Evolutionary conservation across 2,797 vertebrate genomes (phyloP).

Genomic region (Trachurus trachurus): DNA sequence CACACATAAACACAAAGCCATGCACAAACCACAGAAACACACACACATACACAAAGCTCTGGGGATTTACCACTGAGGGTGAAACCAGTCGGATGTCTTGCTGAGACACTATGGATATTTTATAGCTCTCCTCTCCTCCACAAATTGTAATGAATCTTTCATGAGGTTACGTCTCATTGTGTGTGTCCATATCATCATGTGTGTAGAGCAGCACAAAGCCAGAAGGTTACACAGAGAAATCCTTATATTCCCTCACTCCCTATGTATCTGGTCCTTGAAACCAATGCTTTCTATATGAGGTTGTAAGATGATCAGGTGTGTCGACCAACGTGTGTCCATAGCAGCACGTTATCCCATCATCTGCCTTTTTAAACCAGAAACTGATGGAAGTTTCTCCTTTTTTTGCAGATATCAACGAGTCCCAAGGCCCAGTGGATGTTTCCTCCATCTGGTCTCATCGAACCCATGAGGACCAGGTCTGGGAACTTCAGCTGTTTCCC

Average conservation of each 20-base stretch:
- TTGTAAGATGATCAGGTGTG: too few relatives aligned
- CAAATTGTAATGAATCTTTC: conserved; percentile 67
- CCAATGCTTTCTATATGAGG: background rate
- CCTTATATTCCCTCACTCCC: background rate
- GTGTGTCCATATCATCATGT: background rate
- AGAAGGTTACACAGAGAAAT: conserved; percentile 10
- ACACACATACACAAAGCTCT: conserved; percentile 11
- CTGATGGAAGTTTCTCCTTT: too few relatives aligned
- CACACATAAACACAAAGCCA: conserved; percentile 10
- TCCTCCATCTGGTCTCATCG: too few relatives aligned
- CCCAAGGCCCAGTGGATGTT: too few relatives aligned
- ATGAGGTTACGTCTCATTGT: conserved; percentile 65
- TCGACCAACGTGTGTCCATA: too few relatives aligned
- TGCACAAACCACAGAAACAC: conserved; percentile 6
- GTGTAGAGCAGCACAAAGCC: background rate
- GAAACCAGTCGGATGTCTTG: conserved; percentile 54
- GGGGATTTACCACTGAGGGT: conserved; percentile 47
- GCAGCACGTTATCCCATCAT: too few relatives aligned
- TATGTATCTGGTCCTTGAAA: background rate
- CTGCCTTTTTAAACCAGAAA: too few relatives aligned
- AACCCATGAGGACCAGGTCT: too few relatives aligned
- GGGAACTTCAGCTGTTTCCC: too few relatives aligned
- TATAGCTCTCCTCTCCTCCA: conserved; percentile 67
- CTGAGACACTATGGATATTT: conserved; percentile 77
- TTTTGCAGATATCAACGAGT: too few relatives aligned